A percentile compares a stretch with the other conserved stretches of the same genome.
Conservation (phyloP, 2,113 vertebrate genomes). For the Corythoichthys intestinalis region DNA sequence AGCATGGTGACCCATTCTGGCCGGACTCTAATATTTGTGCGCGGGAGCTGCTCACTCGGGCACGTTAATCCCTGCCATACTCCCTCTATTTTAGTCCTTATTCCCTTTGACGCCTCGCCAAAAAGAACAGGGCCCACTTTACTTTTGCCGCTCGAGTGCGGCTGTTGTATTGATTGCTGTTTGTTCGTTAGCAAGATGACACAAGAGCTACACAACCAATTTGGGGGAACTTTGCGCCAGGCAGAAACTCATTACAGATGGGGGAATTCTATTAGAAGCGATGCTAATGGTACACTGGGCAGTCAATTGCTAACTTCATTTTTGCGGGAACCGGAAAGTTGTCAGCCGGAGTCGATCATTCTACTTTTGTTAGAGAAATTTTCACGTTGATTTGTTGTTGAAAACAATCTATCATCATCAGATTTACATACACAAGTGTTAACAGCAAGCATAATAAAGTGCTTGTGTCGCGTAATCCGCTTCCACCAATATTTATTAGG, state of each 20-base stretch:
- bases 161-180: neutral
- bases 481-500: too few relatives aligned
- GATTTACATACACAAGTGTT: too few relatives aligned
- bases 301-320: neutral
- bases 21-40: slow-evolving; percentile 29
- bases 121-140: slow-evolving; percentile 14
- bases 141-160: slow-evolving; percentile 7
- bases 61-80: slow-evolving; percentile 25
- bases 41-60: slow-evolving; percentile 16
- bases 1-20: neutral
- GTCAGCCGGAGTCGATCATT: neutral
- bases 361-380: neutral
- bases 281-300: neutral
- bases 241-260: neutral
- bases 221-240: neutral
- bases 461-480: too few relatives aligned
- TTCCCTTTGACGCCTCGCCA: slow-evolving; percentile 5
- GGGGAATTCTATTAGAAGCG: neutral
- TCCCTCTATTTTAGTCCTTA: slow-evolving; percentile 30
- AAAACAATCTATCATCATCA: too few relatives aligned
- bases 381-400: too few relatives aligned
- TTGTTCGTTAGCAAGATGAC: slow-evolving; percentile 1
- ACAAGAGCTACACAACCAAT: neutral
- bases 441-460: too few relatives aligned
- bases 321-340: neutral